A percentile compares a stretch with the other conserved stretches of the same genome.
phyloP scores from a whole-genome alignment of 2,888 invertebrate species.

The Ischnus inquisitorius region DNA sequence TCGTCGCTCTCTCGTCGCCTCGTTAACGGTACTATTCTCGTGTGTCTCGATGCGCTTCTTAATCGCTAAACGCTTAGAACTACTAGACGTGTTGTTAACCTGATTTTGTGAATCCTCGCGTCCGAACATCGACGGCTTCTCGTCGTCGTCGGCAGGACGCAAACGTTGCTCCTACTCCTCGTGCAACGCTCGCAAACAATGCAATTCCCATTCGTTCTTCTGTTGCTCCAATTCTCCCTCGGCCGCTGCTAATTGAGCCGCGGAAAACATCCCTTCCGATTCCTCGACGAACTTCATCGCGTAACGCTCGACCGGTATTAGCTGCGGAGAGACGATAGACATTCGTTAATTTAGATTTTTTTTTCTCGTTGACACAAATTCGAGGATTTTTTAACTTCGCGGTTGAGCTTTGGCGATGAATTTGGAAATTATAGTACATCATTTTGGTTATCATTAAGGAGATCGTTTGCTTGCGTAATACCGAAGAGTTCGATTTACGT shows the following conservation, averaged over 20 bases:
- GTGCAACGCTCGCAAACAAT: slow-evolving; percentile 90
- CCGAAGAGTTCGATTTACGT: no score
- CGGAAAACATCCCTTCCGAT: slow-evolving; percentile 92
- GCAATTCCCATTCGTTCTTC: slow-evolving; percentile 95
- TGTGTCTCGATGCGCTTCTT: slow-evolving; percentile 72
- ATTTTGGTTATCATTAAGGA: no score
- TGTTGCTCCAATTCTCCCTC: slow-evolving; percentile 95
- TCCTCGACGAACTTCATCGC: slow-evolving; percentile 97
- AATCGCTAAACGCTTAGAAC: slow-evolving; percentile 81
- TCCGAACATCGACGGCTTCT: slow-evolving; percentile 90
- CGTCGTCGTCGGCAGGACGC: slow-evolving; percentile 88
- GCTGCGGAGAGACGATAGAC: slow-evolving; percentile 86
- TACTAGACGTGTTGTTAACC: slow-evolving; percentile 89
- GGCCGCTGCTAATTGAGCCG: slow-evolving; percentile 95
- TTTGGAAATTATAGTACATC: no score
- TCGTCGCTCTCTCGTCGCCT: slow-evolving; percentile 71
- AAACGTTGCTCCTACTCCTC: slow-evolving; percentile 89
- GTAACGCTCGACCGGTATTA: slow-evolving; percentile 97
- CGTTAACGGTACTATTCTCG: not conserved
- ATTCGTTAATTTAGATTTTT: not conserved
- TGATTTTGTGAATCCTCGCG: slow-evolving; percentile 93
- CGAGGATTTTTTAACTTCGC: not conserved
- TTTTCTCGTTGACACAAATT: not conserved
- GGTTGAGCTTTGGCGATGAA: not conserved
- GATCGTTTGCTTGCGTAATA: no score